A percentile compares a stretch with the other conserved stretches of the same genome.
Evolutionary conservation across 2,113 vertebrate genomes (phyloP).

Genomic region (Ramphastos sulfuratus): DNA sequence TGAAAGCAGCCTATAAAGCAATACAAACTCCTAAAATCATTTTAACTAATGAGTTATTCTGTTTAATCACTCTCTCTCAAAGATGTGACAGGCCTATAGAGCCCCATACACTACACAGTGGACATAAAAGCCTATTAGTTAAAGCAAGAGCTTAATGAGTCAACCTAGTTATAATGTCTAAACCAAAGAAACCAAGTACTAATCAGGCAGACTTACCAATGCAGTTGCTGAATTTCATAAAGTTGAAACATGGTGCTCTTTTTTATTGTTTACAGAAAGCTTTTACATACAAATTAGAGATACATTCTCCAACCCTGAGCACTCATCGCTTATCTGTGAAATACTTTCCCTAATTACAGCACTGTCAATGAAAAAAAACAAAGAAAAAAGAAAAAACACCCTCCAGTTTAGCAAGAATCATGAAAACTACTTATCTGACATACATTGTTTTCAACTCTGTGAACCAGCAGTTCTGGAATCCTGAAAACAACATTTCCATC

Average conservation of each 20-base stretch:
- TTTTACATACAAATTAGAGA: background rate
- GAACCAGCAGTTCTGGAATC: slow-evolving; percentile 76
- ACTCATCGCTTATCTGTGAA: background rate
- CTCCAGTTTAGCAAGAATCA: background rate
- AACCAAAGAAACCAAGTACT: background rate
- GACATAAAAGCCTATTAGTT: background rate
- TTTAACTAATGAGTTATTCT: background rate
- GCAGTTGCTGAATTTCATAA: background rate
- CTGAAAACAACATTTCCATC: slow-evolving; percentile 77
- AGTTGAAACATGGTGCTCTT: background rate
- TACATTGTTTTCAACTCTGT: slow-evolving; percentile 75
- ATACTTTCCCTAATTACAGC: background rate
- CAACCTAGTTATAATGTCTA: background rate
- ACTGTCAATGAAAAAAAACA: background rate
- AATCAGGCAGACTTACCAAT: background rate
- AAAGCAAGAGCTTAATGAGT: background rate
- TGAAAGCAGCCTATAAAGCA: background rate
- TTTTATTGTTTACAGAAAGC: background rate
- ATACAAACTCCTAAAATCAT: background rate
- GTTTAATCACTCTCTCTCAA: background rate
- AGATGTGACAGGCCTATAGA: background rate
- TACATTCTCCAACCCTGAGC: background rate
- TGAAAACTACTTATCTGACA: slow-evolving; percentile 74
- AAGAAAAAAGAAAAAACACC: background rate
- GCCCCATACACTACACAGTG: background rate